Evolutionary conservation across 2,888 invertebrate species (phyloP), one percentile per base, ranked within the genome.

Genomic region (Colostygia pectinataria): DNA sequence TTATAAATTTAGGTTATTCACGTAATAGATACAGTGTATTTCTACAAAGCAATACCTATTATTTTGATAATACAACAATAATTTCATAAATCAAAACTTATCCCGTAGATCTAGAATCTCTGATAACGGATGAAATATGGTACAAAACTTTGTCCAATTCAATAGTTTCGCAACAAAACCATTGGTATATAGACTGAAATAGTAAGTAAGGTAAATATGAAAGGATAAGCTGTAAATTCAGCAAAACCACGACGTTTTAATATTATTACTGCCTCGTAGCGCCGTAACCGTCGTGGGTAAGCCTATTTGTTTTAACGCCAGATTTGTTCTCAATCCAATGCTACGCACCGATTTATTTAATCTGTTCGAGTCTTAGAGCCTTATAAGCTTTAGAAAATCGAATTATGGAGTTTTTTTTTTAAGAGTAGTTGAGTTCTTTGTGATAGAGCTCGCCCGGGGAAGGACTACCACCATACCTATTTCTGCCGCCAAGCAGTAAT

Each of bases 281-380:
- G 15, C 25, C 28, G 13, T 46, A 40, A 29, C 31, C 25, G 37
- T 37, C 37, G n/a, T n/a, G 7, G 34, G 32, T 42, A 42, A 38
- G 32, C 32, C 41, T 47, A 51, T 49, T 43, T 43, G 38, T 45
- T 45, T 45, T 45, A 40, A 32, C 44, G 31, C 50, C 10, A 31
- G 52, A 52, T 55, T 47, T 50, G 44, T 49, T 28, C 43, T 24
- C 46, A 24, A 49, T 36, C 32, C 33, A 46, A 41, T 34, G 38
- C 39, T 32, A 42, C 51, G 43, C 32, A 51, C 33, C 25, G 32
- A 44, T 55, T 51, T 52, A 27, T 27, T 53, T 40, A 44, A 47
- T 31, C 42, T 48, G 38, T 34, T 45, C 32, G 27, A 43, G 10
- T 48, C 40, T 37, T 42, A 47, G 49, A 49, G 33, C 50, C 4